Conservation (phyloP, 2,888 invertebrate genomes). For the Pachycephus smyrnensis region DNA sequence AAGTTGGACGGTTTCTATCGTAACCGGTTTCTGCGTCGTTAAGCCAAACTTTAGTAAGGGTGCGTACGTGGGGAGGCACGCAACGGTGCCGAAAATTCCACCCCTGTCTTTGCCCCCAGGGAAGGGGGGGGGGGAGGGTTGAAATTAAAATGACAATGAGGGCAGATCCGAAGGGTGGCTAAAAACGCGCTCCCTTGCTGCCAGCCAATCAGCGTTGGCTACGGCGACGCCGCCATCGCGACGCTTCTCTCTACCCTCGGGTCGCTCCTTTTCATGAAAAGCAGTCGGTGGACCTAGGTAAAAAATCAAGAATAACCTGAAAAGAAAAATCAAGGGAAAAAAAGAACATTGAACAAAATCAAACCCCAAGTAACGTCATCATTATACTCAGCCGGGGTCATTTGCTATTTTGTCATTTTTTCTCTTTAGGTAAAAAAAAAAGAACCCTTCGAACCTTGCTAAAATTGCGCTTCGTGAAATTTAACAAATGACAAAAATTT, state of each 20-base stretch:
- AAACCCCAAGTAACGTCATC: not conserved
- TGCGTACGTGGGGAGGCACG: slow-evolving; percentile 42
- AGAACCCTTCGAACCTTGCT: not conserved
- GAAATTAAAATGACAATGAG: slow-evolving; percentile 67
- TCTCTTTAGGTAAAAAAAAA: not conserved
- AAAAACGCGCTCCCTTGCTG: slow-evolving; percentile 58
- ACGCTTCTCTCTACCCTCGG: slow-evolving; percentile 25
- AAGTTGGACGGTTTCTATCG: slow-evolving; percentile 31
- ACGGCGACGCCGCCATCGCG: slow-evolving; percentile 57
- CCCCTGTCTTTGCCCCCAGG: slow-evolving; percentile 22
- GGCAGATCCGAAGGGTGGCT: slow-evolving; percentile 62
- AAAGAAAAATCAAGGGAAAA: not conserved
- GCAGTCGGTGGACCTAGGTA: not conserved
- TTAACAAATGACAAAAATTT: not conserved
- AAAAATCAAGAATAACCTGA: not conserved
- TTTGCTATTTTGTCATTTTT: not conserved
- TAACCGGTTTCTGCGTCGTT: slow-evolving; percentile 48
- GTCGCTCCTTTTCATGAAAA: slow-evolving; percentile 21
- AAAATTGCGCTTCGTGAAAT: not conserved
- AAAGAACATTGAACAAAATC: not conserved
- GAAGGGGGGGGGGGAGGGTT: slow-evolving; percentile 41
- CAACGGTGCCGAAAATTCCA: slow-evolving; percentile 29
- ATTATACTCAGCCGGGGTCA: not conserved
- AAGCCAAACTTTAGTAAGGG: slow-evolving; percentile 50
- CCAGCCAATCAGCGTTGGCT: slow-evolving; percentile 59